A percentile compares a stretch with the other conserved stretches of the same genome.
These are phyloP conservation scores for Apus apus DNA, from an alignment of 2,113 vertebrate species.

Conservation along the genomic window DNA sequence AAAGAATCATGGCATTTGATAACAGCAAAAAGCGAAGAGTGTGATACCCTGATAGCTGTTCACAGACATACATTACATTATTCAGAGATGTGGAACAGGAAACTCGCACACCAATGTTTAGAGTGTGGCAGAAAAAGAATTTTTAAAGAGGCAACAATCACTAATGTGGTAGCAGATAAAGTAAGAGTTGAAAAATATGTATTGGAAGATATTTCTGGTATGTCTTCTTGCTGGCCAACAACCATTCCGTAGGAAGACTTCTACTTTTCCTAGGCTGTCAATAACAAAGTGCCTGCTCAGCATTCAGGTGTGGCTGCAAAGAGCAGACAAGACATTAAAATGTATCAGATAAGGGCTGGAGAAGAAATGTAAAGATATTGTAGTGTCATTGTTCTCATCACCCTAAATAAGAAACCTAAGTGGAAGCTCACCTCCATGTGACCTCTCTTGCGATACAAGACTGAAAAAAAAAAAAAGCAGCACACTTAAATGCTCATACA, in stretches of 20 bases:
- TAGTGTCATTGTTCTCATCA: not conserved
- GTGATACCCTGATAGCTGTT: fast-evolving
- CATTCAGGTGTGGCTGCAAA: not conserved
- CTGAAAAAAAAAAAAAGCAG: not conserved
- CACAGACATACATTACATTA: not conserved
- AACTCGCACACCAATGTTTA: not conserved
- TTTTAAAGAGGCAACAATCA: not conserved
- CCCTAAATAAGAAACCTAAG: not conserved
- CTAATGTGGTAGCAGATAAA: not conserved
- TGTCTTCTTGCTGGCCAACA: not conserved
- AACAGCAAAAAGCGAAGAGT: not conserved
- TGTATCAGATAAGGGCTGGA: not conserved
- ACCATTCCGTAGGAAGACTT: not conserved
- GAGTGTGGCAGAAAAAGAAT: not conserved
- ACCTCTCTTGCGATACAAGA: not conserved
- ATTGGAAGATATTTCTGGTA: not conserved
- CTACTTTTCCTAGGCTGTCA: not conserved
- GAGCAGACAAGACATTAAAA: not conserved
- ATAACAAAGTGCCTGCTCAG: not conserved
- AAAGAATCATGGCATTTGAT: not conserved
- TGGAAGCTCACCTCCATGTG: not conserved
- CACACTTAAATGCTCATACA: not conserved
- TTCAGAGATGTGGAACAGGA: not conserved
- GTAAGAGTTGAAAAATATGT: not conserved
- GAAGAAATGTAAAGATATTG: not conserved